These are phyloP conservation scores for Chlorops oryzae DNA, from an alignment of 1,140 invertebrate species.

Conservation along the genomic window DNA sequence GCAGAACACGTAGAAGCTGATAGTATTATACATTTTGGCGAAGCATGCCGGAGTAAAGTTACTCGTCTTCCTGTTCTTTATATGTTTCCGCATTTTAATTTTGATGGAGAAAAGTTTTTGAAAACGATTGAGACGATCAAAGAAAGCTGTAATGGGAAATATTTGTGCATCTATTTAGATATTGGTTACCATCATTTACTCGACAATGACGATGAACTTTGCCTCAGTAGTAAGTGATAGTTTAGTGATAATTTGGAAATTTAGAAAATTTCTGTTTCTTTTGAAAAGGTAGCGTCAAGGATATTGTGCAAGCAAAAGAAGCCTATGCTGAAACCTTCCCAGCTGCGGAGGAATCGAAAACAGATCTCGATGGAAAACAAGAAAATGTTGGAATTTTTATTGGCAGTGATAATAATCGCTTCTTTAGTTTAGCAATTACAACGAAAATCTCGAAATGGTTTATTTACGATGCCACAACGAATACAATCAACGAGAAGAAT, in stretches of 20 bases:
- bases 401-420: constrained; percentile 50
- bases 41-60: constrained; percentile 74
- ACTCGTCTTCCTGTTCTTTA: constrained; percentile 67
- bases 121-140: constrained; percentile 28
- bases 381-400: constrained; percentile 47
- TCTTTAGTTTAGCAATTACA: constrained; percentile 53
- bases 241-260: neutral
- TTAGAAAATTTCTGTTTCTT: neutral
- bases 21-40: constrained; percentile 86
- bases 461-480: constrained; percentile 27
- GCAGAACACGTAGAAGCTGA: constrained; percentile 80
- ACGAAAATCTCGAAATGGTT: constrained; percentile 42
- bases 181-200: constrained; percentile 61
- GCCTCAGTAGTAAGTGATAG: too few relatives aligned
- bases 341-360: constrained; percentile 17
- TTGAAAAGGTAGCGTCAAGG: constrained; percentile 17
- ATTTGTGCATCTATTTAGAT: constrained; percentile 67
- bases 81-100: constrained; percentile 56
- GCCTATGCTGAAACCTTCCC: constrained; percentile 28
- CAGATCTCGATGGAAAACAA: neutral
- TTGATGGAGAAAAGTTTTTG: constrained; percentile 49
- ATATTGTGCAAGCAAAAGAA: constrained; percentile 21
- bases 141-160: constrained; percentile 36
- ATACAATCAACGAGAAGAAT: constrained; percentile 27
- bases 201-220: constrained; percentile 47